Evolutionary conservation across 2,797 vertebrate genomes (phyloP).

Genomic region (Hydrolagus colliei): DNA sequence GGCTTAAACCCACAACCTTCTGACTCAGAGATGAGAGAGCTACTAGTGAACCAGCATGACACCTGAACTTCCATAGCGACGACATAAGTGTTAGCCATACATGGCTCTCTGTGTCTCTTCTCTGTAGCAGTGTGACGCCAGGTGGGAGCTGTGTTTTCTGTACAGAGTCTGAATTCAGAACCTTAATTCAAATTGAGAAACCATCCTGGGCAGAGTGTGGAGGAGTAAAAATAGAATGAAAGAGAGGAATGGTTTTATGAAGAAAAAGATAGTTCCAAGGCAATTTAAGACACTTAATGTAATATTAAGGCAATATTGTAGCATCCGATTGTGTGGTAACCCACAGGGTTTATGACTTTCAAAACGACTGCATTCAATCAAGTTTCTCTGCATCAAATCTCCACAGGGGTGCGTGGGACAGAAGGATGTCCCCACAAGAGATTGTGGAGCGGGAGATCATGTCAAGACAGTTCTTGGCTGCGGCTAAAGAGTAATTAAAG

Average conservation of each 20-base stretch:
- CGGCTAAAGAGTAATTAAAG: constrained; percentile 4
- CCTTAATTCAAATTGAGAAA: background rate
- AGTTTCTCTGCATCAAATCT: background rate
- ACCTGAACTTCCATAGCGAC: background rate
- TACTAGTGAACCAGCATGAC: no score
- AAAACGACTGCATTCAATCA: background rate
- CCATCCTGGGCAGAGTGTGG: background rate
- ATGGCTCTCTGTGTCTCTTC: background rate
- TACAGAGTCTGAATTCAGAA: background rate
- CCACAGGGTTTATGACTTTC: background rate
- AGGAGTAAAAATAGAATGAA: background rate
- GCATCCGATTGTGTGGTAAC: background rate
- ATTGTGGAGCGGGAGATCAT: background rate
- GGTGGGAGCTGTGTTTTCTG: background rate
- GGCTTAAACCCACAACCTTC: no score
- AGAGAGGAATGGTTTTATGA: background rate
- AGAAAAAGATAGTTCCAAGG: background rate
- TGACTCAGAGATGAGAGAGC: no score
- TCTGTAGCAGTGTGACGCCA: background rate
- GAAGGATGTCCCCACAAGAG: background rate
- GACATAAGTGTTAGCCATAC: background rate
- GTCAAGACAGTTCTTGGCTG: constrained; percentile 13
- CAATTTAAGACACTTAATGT: no score
- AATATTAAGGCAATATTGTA: background rate
- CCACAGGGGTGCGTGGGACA: background rate